A percentile compares a stretch with the other conserved stretches of the same genome.
These are phyloP conservation scores for Crotalus horridus DNA, from an alignment of 2,113 vertebrate species.

Conservation along the genomic window DNA sequence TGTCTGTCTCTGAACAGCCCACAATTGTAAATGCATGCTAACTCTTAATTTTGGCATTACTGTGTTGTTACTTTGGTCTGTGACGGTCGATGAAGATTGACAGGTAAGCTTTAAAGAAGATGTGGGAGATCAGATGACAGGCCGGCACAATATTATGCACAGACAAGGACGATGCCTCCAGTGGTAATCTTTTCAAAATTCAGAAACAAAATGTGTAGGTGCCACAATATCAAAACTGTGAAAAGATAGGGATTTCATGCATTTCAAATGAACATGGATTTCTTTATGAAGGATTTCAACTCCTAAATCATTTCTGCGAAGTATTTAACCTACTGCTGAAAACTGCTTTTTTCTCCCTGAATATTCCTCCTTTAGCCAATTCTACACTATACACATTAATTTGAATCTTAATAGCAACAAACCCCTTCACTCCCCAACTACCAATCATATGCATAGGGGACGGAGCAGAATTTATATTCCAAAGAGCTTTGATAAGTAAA, in stretches of 20 bases:
- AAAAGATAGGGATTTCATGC: neutral
- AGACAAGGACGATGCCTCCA: slow-evolving; percentile 16
- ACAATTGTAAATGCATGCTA: neutral
- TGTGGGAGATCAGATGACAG: slow-evolving; percentile 41
- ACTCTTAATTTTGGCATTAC: neutral
- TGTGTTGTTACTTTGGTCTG: neutral
- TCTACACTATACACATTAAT: neutral
- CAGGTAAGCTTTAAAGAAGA: slow-evolving; percentile 1
- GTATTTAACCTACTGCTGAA: neutral
- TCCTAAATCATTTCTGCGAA: neutral
- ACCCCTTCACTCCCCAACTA: neutral
- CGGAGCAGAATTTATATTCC: neutral
- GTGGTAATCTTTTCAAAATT: neutral
- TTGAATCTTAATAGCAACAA: neutral
- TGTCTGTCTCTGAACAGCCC: neutral
- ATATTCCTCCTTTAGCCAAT: neutral
- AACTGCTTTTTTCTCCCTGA: neutral
- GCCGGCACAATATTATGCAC: neutral
- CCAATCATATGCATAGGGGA: neutral
- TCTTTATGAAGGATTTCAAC: neutral
- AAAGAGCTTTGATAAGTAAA: neutral
- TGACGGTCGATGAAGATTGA: neutral
- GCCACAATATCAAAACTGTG: neutral
- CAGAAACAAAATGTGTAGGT: neutral
- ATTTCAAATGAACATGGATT: neutral